Conservation (phyloP, 2,797 vertebrate species). For the Clarias platycephalus region DNA sequence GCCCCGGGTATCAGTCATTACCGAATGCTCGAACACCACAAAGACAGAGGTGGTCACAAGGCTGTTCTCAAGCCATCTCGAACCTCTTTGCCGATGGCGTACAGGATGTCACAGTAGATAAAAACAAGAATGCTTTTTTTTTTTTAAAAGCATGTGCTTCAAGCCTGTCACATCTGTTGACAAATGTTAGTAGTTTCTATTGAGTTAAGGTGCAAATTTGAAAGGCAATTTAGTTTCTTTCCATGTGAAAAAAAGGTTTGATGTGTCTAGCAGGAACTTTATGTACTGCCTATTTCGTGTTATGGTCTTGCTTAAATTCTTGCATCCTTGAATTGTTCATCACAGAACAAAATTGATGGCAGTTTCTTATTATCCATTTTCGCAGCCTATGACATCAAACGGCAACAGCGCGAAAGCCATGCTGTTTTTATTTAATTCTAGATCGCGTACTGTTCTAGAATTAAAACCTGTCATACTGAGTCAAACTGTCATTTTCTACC, state of each 20-base stretch:
- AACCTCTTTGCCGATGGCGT: slow-evolving; percentile 14
- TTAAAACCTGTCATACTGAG: not conserved
- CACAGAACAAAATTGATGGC: not conserved
- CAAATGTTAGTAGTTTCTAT: not conserved
- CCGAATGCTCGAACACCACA: slow-evolving; percentile 19
- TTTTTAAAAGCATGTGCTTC: slow-evolving; percentile 24
- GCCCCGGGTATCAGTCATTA: slow-evolving; percentile 34
- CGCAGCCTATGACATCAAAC: not conserved
- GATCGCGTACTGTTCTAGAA: not conserved
- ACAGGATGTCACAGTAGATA: slow-evolving; percentile 40
- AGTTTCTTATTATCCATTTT: not conserved
- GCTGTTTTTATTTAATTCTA: not conserved
- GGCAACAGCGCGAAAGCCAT: not conserved
- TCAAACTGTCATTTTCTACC: not conserved
- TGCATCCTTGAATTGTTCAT: not conserved
- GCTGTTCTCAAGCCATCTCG: slow-evolving; percentile 23
- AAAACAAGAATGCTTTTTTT: slow-evolving; percentile 24
- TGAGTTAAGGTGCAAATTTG: not conserved
- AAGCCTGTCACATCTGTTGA: slow-evolving; percentile 16
- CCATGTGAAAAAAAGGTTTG: not conserved
- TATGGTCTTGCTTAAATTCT: not conserved
- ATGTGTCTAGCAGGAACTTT: not conserved
- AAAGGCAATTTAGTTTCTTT: not conserved
- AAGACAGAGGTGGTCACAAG: slow-evolving; percentile 32
- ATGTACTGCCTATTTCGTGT: not conserved